Conservation (phyloP, 2,888 invertebrate genomes). For the Muschampia plurimacula region DNA sequence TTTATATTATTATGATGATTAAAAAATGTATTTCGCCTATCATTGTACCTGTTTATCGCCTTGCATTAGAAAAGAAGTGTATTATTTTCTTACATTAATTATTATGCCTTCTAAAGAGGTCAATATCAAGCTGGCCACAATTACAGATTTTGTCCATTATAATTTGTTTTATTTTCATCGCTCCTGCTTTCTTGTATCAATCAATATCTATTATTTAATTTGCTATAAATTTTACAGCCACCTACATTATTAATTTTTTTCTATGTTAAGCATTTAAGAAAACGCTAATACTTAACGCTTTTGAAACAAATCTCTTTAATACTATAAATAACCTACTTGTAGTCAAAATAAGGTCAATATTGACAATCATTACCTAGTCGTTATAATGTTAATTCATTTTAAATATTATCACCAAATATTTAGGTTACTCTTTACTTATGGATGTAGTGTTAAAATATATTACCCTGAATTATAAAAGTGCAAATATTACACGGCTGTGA, state of each 20-base stretch:
- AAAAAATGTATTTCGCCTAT: conserved; percentile 42
- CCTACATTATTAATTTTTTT: not conserved
- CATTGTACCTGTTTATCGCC: conserved; percentile 60
- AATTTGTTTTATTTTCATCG: conserved; percentile 66
- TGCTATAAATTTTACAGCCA: not conserved
- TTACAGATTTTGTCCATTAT: conserved; percentile 67
- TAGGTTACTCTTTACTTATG: not conserved
- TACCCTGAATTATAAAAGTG: not conserved
- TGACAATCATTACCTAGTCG: too few species aligned
- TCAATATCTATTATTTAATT: not conserved
- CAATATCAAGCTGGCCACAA: conserved; percentile 62
- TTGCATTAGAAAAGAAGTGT: conserved; percentile 49
- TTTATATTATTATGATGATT: conserved; percentile 17
- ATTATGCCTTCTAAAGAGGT: conserved; percentile 55
- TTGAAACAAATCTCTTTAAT: not conserved
- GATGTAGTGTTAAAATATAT: not conserved
- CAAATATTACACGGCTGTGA: conserved; percentile 11
- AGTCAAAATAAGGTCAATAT: too few species aligned
- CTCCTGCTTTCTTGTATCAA: conserved; percentile 11
- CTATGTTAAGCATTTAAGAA: too few species aligned
- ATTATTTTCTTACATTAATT: conserved; percentile 52
- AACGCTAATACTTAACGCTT: not conserved
- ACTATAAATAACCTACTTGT: too few species aligned
- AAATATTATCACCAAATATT: too few species aligned
- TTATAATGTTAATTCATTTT: too few species aligned